phyloP scores from a whole-genome alignment of 2,888 invertebrate genomes.

The Epinotia ramella region DNA sequence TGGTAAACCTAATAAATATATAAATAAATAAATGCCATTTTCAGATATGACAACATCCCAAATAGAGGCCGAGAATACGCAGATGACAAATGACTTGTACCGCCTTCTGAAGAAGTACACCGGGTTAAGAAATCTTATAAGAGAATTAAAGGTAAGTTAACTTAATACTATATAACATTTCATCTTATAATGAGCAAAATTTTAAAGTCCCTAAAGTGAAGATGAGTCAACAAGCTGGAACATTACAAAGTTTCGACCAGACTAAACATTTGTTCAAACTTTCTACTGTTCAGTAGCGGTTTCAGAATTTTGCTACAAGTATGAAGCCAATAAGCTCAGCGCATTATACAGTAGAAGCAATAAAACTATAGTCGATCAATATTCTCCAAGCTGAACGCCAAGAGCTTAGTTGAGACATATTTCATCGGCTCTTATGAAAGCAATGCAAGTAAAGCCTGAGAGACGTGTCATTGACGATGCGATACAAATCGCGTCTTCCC shows the following conservation, averaged over 20 bases:
- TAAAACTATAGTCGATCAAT: background rate
- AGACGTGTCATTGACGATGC: conserved; percentile 28
- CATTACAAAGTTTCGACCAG: conserved; percentile 9
- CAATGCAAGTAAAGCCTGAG: conserved; percentile 30
- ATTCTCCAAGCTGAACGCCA: conserved; percentile 1
- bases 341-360: background rate
- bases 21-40: too few relatives aligned
- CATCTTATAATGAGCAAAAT: conserved; percentile 26
- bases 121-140: conserved; percentile 94
- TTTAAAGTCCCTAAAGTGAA: conserved; percentile 12
- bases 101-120: conserved; percentile 96
- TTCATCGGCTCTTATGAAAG: conserved; percentile 6
- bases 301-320: background rate
- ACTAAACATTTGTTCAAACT: conserved; percentile 23
- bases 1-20: too few relatives aligned
- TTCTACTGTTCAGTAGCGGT: background rate
- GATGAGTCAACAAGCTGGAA: conserved; percentile 11
- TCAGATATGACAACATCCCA: conserved; percentile 96
- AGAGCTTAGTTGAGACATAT: conserved; percentile 10
- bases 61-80: conserved; percentile 96
- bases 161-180: conserved; percentile 9
- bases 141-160: conserved; percentile 91
- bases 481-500: conserved; percentile 34
- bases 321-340: background rate
- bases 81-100: conserved; percentile 97